Percentiles rank a stretch among this genome's conserved stretches.
These are phyloP conservation scores for Liasis olivaceus DNA, from an alignment of 2,797 vertebrate genomes.

Conservation along the genomic window DNA sequence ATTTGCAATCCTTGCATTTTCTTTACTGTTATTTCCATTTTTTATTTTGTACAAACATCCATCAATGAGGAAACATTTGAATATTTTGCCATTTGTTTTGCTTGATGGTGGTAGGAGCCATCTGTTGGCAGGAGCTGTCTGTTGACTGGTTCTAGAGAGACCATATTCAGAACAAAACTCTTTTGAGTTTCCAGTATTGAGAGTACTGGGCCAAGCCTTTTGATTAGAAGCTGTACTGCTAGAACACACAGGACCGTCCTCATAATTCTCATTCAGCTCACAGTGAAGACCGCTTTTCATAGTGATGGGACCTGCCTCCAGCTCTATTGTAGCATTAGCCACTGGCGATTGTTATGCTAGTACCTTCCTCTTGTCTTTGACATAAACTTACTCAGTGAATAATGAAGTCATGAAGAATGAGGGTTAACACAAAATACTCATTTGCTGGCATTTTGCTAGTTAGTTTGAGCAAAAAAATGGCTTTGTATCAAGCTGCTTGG, in stretches of 20 bases:
- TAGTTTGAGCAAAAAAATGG: not conserved
- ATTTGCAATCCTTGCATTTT: not conserved
- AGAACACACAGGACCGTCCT: not conserved
- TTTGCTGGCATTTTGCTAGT: not conserved
- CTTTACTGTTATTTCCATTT: not conserved
- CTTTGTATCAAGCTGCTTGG: not conserved
- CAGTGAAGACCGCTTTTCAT: not conserved
- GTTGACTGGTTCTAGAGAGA: not conserved
- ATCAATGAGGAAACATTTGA: not conserved
- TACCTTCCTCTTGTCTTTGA: not conserved
- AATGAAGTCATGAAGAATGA: not conserved
- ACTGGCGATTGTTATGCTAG: not conserved
- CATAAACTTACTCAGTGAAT: not conserved
- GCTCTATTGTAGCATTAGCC: not conserved
- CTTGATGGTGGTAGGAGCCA: not conserved
- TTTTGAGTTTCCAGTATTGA: not conserved
- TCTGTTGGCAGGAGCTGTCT: not conserved
- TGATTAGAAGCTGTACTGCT: not conserved
- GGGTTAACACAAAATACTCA: not conserved
- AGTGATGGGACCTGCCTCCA: not conserved
- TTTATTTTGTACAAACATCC: not conserved
- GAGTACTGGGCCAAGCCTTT: not conserved
- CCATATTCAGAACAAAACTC: not conserved
- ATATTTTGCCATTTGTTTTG: not conserved
- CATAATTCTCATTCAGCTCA: not conserved